These are phyloP conservation scores for Paramormyrops kingsleyae DNA, from an alignment of 2,113 vertebrate species.

Conservation along the genomic window DNA sequence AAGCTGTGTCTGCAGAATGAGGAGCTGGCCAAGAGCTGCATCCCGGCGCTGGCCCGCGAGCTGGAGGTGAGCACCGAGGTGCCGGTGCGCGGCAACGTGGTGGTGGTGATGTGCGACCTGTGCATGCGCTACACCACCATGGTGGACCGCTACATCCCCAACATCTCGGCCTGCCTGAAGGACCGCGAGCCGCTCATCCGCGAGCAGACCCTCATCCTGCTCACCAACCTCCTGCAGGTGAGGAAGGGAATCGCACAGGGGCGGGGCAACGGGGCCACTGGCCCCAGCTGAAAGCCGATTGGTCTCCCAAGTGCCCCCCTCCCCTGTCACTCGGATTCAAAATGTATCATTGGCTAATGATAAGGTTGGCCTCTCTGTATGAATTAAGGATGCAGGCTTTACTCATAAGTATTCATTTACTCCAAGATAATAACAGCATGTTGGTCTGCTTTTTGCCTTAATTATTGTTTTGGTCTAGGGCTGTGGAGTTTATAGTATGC, in stretches of 20 bases:
- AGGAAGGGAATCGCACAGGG: background rate
- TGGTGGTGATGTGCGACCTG: conserved; percentile 84
- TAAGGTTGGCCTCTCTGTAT: background rate
- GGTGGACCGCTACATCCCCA: conserved; percentile 79
- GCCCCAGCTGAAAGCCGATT: background rate
- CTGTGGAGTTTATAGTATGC: background rate
- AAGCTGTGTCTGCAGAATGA: conserved; percentile 89
- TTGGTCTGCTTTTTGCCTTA: background rate
- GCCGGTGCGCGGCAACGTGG: conserved; percentile 75
- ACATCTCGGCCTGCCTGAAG: conserved; percentile 74
- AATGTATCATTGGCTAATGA: background rate
- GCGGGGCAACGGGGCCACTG: background rate
- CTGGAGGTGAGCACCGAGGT: conserved; percentile 72
- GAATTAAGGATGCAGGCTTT: background rate
- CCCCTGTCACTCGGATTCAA: background rate
- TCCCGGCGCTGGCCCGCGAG: conserved; percentile 79
- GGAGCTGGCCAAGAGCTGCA: conserved; percentile 73
- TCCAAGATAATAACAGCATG: background rate
- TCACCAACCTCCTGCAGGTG: conserved; percentile 91
- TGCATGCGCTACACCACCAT: conserved; percentile 83
- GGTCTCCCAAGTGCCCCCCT: background rate
- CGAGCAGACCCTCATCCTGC: conserved; percentile 82
- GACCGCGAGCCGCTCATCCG: conserved; percentile 72
- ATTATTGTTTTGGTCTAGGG: background rate
- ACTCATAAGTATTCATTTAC: background rate